phyloP scores from a whole-genome alignment of 1,140 invertebrate species.

The Magallana gigas region DNA sequence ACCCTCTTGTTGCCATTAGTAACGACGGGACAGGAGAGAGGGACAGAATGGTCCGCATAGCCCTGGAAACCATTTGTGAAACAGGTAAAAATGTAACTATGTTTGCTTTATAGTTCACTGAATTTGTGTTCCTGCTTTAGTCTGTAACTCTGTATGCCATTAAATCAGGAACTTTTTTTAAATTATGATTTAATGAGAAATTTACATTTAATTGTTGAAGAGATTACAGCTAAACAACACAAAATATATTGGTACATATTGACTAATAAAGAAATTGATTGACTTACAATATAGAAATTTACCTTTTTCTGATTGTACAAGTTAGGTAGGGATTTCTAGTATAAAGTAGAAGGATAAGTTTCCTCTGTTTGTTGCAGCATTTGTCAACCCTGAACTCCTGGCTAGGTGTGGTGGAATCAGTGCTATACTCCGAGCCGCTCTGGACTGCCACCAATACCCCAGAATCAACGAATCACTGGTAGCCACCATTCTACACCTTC shows the following conservation, averaged over 20 bases:
- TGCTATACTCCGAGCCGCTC: constrained; percentile 88
- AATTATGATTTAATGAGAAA: too few species aligned
- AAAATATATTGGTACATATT: too few species aligned
- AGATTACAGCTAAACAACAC: too few species aligned
- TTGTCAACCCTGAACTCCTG: constrained; percentile 89
- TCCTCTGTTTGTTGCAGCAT: constrained; percentile 82
- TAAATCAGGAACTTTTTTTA: too few species aligned
- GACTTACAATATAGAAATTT: too few species aligned
- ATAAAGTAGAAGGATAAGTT: neutral
- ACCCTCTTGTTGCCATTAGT: constrained; percentile 89
- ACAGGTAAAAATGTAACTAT: constrained; percentile 81
- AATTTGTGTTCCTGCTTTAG: too few species aligned
- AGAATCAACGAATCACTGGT: constrained; percentile 88
- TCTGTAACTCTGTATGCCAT: too few species aligned
- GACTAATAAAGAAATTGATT: too few species aligned
- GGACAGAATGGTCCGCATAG: constrained; percentile 89
- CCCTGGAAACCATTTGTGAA: constrained; percentile 92
- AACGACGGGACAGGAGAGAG: constrained; percentile 86
- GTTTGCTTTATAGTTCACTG: neutral
- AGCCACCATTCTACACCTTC: constrained; percentile 90
- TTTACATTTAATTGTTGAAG: too few species aligned
- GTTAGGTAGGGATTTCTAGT: too few species aligned
- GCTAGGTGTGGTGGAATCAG: constrained; percentile 91
- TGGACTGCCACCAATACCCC: constrained; percentile 88
- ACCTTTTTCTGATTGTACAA: too few species aligned